Conservation (phyloP, 2,113 vertebrate species). For the Engystomops pustulosus region DNA sequence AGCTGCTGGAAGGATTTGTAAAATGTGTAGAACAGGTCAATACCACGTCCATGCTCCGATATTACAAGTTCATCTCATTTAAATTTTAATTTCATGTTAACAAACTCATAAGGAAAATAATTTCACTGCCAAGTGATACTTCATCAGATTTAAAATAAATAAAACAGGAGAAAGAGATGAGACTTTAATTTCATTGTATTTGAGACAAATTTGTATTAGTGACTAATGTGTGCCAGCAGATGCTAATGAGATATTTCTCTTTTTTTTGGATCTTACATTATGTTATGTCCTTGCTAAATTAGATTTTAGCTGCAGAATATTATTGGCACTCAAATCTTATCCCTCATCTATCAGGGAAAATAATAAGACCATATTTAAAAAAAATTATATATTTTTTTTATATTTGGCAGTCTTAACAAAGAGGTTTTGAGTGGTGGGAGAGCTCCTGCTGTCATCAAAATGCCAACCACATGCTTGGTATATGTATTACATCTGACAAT, state of each 20-base stretch:
- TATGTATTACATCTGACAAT: slow-evolving; percentile 79
- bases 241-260: slow-evolving; percentile 33
- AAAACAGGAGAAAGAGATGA: slow-evolving; percentile 44
- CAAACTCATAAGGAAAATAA: slow-evolving; percentile 54
- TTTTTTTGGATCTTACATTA: slow-evolving; percentile 48
- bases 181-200: slow-evolving; percentile 41
- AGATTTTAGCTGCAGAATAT: slow-evolving; percentile 61
- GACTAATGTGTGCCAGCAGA: slow-evolving; percentile 52
- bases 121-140: slow-evolving; percentile 45
- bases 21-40: slow-evolving; percentile 34
- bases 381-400: slow-evolving; percentile 64
- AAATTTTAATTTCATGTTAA: slow-evolving; percentile 54
- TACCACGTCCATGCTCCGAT: slow-evolving; percentile 14
- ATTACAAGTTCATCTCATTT: slow-evolving; percentile 50
- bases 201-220: slow-evolving; percentile 10
- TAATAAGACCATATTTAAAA: slow-evolving; percentile 65
- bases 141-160: slow-evolving; percentile 57
- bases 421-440: slow-evolving; percentile 73
- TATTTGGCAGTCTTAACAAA: slow-evolving; percentile 75
- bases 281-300: slow-evolving; percentile 31
- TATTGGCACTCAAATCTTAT: slow-evolving; percentile 61
- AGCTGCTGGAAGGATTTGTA: background rate
- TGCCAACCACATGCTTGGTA: slow-evolving; percentile 75
- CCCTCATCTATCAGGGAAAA: slow-evolving; percentile 63
- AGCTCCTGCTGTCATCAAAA: slow-evolving; percentile 79